phyloP scores from a whole-genome alignment of 2,797 vertebrate genomes.

The Thalassophryne amazonica region DNA sequence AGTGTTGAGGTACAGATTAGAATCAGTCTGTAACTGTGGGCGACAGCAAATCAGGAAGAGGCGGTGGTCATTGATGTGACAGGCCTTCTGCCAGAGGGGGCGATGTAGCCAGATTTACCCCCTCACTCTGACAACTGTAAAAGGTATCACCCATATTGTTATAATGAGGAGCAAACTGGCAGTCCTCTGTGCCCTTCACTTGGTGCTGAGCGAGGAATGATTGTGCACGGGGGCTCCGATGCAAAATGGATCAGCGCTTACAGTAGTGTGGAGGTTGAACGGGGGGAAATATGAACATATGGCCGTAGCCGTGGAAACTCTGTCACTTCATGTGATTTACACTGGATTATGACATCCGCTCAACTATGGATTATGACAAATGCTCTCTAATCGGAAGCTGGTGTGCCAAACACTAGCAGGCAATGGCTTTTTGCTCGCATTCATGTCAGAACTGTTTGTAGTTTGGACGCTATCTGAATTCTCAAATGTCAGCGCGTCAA shows the following conservation, averaged over 20 bases:
- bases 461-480: no score
- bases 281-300: conserved; percentile 4
- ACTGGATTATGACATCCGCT: no score
- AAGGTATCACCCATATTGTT: conserved; percentile 83
- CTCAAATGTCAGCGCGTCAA: no score
- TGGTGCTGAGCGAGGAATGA: conserved; percentile 6
- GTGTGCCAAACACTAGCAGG: no score
- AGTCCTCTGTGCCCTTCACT: conserved; percentile 74
- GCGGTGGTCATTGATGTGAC: conserved; percentile 78
- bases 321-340: no score
- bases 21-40: conserved; percentile 69
- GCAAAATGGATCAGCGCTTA: not conserved
- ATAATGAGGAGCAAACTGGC: conserved; percentile 79
- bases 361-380: no score
- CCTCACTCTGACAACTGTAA: conserved; percentile 82
- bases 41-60: conserved; percentile 66
- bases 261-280: not conserved
- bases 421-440: no score
- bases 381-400: no score
- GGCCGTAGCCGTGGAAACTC: no score
- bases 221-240: not conserved
- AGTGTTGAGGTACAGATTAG: conserved; percentile 57
- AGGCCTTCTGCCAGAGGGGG: conserved; percentile 68
- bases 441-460: no score
- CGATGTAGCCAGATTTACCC: conserved; percentile 68